These are phyloP conservation scores for Subanguina moxae DNA, from an alignment of 1,140 invertebrate genomes.

Conservation along the genomic window DNA sequence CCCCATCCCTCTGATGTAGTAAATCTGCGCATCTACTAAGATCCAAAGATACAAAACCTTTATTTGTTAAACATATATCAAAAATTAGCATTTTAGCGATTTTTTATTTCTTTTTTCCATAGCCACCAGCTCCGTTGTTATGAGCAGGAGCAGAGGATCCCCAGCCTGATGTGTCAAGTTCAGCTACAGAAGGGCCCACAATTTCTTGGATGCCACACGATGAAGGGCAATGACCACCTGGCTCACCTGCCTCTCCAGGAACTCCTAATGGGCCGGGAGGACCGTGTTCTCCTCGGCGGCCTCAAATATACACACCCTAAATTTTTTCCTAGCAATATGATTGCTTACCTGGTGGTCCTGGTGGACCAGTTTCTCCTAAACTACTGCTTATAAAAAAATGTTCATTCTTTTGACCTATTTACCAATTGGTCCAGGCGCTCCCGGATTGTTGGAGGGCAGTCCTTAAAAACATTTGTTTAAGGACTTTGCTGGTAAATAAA, in stretches of 20 bases:
- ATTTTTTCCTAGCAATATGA: background rate
- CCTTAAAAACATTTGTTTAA: background rate
- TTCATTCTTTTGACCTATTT: constrained; percentile 6
- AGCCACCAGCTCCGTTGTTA: constrained; percentile 27
- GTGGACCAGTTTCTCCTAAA: constrained; percentile 25
- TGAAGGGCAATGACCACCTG: constrained; percentile 56
- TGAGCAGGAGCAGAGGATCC: background rate
- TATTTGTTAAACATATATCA: too few relatives aligned
- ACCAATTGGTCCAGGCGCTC: constrained; percentile 39
- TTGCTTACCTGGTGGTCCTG: constrained; percentile 43
- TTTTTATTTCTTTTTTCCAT: constrained; percentile 26
- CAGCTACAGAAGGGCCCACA: constrained; percentile 54
- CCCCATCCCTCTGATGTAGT: too few relatives aligned
- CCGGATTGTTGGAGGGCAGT: constrained; percentile 41
- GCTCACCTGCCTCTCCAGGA: constrained; percentile 42
- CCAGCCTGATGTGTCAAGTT: constrained; percentile 46
- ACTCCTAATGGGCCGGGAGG: constrained; percentile 40
- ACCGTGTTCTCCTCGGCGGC: constrained; percentile 35
- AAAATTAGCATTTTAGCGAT: too few relatives aligned
- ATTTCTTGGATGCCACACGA: constrained; percentile 58
- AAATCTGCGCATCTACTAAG: too few relatives aligned
- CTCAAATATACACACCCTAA: background rate
- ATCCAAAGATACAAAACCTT: too few relatives aligned
- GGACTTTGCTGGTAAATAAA: background rate
- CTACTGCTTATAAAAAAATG: background rate